Evolutionary conservation across 2,797 vertebrate genomes (phyloP).

Genomic region (Manis crassicaudata): DNA sequence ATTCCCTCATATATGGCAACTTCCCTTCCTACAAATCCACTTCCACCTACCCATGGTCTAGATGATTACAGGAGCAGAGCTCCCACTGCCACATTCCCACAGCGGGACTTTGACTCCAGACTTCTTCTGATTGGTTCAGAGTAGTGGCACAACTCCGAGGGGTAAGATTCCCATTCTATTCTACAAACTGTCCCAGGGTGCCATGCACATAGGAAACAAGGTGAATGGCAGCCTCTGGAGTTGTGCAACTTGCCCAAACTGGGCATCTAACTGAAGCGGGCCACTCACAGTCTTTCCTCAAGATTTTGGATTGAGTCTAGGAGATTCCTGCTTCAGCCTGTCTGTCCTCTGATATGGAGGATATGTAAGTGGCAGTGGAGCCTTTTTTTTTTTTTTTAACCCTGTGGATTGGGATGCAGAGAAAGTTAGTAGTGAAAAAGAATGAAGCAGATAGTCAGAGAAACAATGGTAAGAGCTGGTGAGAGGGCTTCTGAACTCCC

Average conservation of each 20-base stretch:
- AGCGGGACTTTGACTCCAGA: background rate
- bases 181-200: background rate
- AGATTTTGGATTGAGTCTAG: conserved; percentile 2
- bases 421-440: background rate
- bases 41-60: background rate
- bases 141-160: background rate
- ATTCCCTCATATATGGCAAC: background rate
- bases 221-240: background rate
- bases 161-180: background rate
- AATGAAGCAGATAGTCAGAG: background rate
- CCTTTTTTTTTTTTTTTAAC: background rate
- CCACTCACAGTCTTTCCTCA: background rate
- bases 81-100: background rate
- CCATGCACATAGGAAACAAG: background rate
- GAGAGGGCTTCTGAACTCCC: background rate
- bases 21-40: background rate
- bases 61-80: background rate
- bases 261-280: background rate
- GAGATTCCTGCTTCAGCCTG: background rate
- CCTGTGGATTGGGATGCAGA: background rate
- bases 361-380: background rate
- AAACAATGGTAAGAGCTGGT: background rate
- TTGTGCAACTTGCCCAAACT: background rate
- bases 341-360: background rate
- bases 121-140: background rate